Evolutionary conservation across 2,888 invertebrate species (phyloP), one percentile per base, ranked within the genome.

Genomic region (Ferdinandea cuprea): DNA sequence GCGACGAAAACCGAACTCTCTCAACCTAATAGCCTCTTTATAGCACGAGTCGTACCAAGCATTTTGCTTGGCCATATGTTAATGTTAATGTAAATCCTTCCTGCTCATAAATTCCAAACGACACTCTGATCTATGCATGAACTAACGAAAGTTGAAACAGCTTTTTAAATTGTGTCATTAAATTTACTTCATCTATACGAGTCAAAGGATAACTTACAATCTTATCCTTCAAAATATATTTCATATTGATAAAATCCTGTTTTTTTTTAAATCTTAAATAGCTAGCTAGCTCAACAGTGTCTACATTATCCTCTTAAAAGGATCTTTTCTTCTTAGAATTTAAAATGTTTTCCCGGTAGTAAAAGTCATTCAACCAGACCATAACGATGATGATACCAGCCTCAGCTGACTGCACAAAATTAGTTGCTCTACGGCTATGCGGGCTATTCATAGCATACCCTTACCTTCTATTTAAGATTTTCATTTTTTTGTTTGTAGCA

Each of bases 361-460:
- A 35, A 46, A 66, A 37, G 65, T 50, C 25, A 50, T 65, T 15
- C 50, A 58, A n/a, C 9, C 25, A 69, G 28, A 28, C 46, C 56
- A 35, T 35, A 6, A 15, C 17, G 9, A 48, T 13, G 28, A 28
- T 13, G n/a, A 69, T 13, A 37, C 19, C 52, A 54, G 28, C 35
- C 15, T 25, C 13, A 9, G 1, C 19, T 37, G 8, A 25, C 30
- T 46, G 44, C n/a, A 28, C 7, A 52, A 48, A 52, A 63, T 37
- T 40, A 35, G 40, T 19, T 61, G 42, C 13, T 8, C 25, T 13
- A 25, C 19, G 42, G 21, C 40, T 32, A 25, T 35, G 7, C 44
- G 4, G 1, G 40, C 44, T 35, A 61, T 59, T 71, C 59, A 50
- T 15, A 7, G 37, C 19, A 50, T 3, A 48, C 59, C 19, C 59